phyloP scores from a whole-genome alignment of 2,113 vertebrate species.

The Hypocryptadius cinnamomeus region DNA sequence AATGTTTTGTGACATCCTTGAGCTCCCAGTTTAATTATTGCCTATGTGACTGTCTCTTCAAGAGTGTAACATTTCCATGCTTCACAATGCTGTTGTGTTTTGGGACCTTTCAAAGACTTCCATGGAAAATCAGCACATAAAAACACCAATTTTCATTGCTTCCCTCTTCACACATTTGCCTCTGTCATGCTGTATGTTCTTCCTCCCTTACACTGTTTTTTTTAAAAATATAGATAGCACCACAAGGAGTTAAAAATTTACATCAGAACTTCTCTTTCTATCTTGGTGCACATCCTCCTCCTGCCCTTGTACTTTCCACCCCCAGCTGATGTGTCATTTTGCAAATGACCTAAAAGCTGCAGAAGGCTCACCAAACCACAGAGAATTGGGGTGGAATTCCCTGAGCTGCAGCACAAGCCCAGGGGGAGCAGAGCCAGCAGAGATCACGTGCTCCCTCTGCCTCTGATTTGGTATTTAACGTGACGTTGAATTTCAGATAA shows the following conservation, averaged over 20 bases:
- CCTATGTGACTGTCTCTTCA: neutral
- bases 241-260: neutral
- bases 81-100: fast-evolving
- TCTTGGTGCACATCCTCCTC: neutral
- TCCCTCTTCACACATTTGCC: neutral
- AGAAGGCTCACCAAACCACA: neutral
- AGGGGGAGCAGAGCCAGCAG: neutral
- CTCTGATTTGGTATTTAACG: neutral
- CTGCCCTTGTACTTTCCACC: neutral
- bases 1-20: neutral
- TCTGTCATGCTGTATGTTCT: fast-evolving
- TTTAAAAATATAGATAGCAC: neutral
- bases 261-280: neutral
- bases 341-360: neutral
- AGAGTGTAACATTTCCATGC: neutral
- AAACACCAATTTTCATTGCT: neutral
- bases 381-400: neutral
- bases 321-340: neutral
- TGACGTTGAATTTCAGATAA: fast-evolving
- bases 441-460: neutral
- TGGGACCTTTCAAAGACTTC: neutral
- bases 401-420: neutral
- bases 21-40: neutral
- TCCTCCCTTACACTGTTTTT: neutral
- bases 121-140: neutral